phyloP scores from a whole-genome alignment of 2,797 vertebrate genomes.

The Rachycentron canadum region DNA sequence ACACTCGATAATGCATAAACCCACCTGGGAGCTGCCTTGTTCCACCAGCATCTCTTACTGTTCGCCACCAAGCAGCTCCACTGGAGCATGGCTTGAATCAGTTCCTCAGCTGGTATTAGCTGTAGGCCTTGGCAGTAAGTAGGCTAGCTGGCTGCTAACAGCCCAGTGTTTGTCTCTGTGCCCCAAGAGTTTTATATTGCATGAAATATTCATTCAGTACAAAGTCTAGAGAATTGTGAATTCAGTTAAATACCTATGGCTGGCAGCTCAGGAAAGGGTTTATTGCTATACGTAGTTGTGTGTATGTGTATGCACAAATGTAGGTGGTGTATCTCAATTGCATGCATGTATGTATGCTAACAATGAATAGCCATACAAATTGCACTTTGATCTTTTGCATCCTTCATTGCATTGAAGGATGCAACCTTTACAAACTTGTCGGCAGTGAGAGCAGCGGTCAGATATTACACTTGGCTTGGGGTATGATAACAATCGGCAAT shows the following conservation, averaged over 20 bases:
- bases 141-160: slow-evolving; percentile 49
- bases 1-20: slow-evolving; percentile 37
- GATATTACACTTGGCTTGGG: slow-evolving; percentile 31
- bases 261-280: slow-evolving; percentile 27
- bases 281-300: slow-evolving; percentile 6
- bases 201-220: slow-evolving; percentile 74
- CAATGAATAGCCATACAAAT: neutral
- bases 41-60: slow-evolving; percentile 26
- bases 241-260: slow-evolving; percentile 44
- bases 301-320: slow-evolving; percentile 4
- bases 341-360: slow-evolving; percentile 12
- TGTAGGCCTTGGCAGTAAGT: slow-evolving; percentile 45
- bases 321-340: neutral
- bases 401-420: no score
- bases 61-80: slow-evolving; percentile 42
- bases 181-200: slow-evolving; percentile 43
- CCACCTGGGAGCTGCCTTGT: slow-evolving; percentile 55
- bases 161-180: slow-evolving; percentile 51
- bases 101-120: slow-evolving; percentile 51
- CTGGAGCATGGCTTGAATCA: slow-evolving; percentile 44
- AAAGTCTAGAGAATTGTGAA: slow-evolving; percentile 48
- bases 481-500: slow-evolving; percentile 29
- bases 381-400: neutral
- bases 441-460: neutral
- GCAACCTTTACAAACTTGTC: neutral